phyloP scores from a whole-genome alignment of 2,113 vertebrate genomes.

The Colaptes auratus region DNA sequence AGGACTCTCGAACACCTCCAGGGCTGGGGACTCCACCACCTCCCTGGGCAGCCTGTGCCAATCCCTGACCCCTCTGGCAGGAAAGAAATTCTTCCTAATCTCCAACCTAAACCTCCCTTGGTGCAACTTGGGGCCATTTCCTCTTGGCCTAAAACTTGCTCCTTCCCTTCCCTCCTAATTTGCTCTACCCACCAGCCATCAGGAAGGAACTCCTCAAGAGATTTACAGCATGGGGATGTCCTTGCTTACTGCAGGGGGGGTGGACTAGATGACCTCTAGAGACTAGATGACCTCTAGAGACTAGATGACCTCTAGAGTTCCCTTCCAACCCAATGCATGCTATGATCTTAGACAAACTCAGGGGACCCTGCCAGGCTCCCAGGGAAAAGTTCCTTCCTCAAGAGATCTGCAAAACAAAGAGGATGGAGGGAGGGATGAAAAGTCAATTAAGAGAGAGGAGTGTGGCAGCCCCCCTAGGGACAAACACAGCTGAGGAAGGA shows the following conservation, averaged over 20 bases:
- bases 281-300: too few species aligned
- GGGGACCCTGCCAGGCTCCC: neutral
- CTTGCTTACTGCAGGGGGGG: too few species aligned
- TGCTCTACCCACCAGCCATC: neutral
- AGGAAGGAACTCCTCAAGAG: neutral
- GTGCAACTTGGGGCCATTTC: too few species aligned
- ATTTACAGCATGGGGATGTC: neutral
- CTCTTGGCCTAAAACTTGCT: neutral
- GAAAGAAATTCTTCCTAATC: too few species aligned
- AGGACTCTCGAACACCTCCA: too few species aligned
- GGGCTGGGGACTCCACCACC: too few species aligned
- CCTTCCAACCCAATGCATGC: too few species aligned
- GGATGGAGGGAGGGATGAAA: neutral
- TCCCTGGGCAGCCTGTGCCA: too few species aligned
- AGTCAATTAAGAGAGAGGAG: conserved; percentile 13
- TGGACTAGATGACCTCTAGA: too few species aligned
- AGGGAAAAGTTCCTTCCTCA: neutral
- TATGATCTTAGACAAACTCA: neutral
- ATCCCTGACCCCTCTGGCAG: too few species aligned
- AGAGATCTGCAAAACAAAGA: neutral
- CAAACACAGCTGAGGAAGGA: neutral
- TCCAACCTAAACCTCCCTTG: too few species aligned
- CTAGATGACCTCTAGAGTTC: too few species aligned
- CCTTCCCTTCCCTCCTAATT: neutral
- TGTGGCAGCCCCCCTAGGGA: neutral